These are phyloP conservation scores for Sinosuthora webbiana DNA, from an alignment of 2,113 vertebrate genomes.

Conservation along the genomic window DNA sequence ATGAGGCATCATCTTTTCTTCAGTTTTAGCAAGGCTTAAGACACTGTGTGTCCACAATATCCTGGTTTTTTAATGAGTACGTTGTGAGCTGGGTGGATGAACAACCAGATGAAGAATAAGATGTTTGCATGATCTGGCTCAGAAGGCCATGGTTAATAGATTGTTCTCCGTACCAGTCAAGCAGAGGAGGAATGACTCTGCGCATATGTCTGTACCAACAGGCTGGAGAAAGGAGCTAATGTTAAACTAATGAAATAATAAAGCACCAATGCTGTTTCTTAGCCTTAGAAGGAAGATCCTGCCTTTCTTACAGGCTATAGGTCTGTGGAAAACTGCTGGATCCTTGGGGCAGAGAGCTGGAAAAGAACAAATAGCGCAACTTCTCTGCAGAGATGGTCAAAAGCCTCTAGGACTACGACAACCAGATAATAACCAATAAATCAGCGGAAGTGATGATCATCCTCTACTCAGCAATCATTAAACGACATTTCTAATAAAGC, in stretches of 20 bases:
- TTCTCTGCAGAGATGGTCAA: neutral
- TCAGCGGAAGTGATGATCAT: neutral
- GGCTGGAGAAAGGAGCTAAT: neutral
- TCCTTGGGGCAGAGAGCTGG: neutral
- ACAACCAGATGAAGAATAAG: neutral
- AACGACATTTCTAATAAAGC: neutral
- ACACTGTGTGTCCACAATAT: neutral
- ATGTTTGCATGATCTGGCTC: neutral
- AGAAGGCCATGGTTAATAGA: neutral
- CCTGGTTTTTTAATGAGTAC: neutral
- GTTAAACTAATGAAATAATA: neutral
- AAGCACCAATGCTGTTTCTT: neutral
- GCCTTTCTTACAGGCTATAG: neutral
- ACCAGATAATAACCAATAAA: neutral
- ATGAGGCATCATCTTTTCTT: neutral
- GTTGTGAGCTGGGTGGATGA: too few species aligned
- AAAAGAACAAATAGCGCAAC: neutral
- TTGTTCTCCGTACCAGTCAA: neutral
- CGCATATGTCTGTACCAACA: rapidly evolving
- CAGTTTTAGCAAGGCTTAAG: neutral
- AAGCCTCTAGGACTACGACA: neutral
- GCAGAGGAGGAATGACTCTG: neutral
- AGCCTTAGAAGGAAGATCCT: neutral
- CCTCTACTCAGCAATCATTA: neutral
- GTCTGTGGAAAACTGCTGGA: neutral